Base-by-base conservation (phyloP, 2,113 vertebrate species). In the Corynorhinus townsendii region DNA sequence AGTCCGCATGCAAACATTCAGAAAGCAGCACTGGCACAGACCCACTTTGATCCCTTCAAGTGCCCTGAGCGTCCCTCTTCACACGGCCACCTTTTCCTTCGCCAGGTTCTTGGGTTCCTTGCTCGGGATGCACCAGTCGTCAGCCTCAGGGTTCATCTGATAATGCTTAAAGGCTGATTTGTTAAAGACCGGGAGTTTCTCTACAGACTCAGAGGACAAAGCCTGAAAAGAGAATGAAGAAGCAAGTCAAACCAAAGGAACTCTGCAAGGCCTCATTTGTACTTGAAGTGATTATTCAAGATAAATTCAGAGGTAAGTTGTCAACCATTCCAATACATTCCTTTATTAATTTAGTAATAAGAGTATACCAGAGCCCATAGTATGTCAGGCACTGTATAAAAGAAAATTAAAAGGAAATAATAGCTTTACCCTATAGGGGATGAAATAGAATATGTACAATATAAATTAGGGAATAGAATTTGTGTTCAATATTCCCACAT, bases 161-260 rank as follows among this genome's bases (percentile, higher is more conserved):
- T 99, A 99, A 97, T 99, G 99, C 97, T 99, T 99, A 85, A 98
- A 98, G 71, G 99, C 99, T 0, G 99, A 99, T 96, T 99, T 99
- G 98, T 99, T 99, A 98, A 99, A 99, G 95, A 99, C 99, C 0
- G 99, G 99, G 47, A 99, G 99, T 93, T 99, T 99, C 97, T 99
- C 99, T 96, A 99, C 38, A 0, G 99, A 99, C 64, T 99, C 99
- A 19, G 99, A 98, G 75, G 99, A 99, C 94, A 99, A 96, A 7
- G 99, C 99, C 99, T 99, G 80, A 56, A 85, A 96, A n/a, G 43
- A 79, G 52, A 95, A 10, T 9, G 40, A 2, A 81, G 0, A 73
- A 93, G 35, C 4, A 54, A 82, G 28, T 68, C n/a, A 92, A 28
- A 83, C 10, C n/a, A 73, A 88, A 73, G 35, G 89, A 75, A 77